These are phyloP conservation scores for Pachydiplax longipennis DNA, from an alignment of 2,888 invertebrate species.

Conservation along the genomic window DNA sequence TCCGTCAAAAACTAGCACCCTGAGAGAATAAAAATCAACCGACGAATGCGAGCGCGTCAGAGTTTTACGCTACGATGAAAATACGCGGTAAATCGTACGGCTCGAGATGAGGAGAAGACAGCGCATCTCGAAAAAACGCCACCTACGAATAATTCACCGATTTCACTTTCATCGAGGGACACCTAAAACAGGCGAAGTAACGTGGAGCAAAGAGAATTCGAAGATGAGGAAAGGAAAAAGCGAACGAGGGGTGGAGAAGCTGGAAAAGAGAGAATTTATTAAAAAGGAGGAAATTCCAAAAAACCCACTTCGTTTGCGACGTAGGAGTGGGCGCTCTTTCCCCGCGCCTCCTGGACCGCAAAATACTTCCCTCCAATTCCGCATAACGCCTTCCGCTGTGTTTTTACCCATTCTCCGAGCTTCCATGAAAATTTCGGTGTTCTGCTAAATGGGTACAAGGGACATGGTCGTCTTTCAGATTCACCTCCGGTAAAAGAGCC, in stretches of 20 bases:
- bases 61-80: too few relatives aligned
- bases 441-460: background rate
- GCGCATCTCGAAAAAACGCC: too few relatives aligned
- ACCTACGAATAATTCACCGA: too few relatives aligned
- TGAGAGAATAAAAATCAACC: too few relatives aligned
- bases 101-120: too few relatives aligned
- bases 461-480: background rate
- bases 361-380: background rate
- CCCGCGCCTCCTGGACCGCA: background rate
- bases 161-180: too few relatives aligned
- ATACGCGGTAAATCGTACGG: too few relatives aligned
- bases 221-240: background rate
- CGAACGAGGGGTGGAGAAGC: background rate
- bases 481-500: background rate
- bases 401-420: background rate
- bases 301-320: background rate
- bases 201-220: background rate
- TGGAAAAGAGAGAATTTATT: background rate
- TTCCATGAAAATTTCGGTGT: background rate
- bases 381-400: background rate
- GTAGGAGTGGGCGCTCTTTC: background rate
- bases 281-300: background rate
- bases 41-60: too few relatives aligned
- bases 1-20: too few relatives aligned
- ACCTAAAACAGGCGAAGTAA: too few relatives aligned